These are phyloP conservation scores for Euplagia quadripunctaria DNA, from an alignment of 2,888 invertebrate genomes.

Conservation along the genomic window DNA sequence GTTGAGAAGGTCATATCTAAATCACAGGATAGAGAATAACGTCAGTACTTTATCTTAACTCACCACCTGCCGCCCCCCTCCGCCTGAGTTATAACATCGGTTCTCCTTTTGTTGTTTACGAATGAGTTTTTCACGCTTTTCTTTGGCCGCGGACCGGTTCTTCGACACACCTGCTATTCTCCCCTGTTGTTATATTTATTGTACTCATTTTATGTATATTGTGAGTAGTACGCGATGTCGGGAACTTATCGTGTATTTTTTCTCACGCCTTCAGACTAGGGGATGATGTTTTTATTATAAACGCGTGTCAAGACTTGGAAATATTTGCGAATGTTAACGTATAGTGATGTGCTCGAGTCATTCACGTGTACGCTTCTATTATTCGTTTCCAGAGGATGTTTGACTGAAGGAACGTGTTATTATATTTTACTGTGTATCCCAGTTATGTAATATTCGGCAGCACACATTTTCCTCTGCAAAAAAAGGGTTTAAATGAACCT, in stretches of 20 bases:
- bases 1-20: constrained; percentile 84
- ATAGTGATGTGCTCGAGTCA: constrained; percentile 67
- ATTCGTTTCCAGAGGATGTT: constrained; percentile 55
- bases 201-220: constrained; percentile 73
- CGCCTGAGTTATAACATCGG: constrained; percentile 73
- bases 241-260: constrained; percentile 73
- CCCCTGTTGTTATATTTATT: constrained; percentile 72
- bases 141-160: constrained; percentile 69
- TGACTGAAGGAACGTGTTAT: constrained; percentile 59
- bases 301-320: constrained; percentile 76
- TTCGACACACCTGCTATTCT: constrained; percentile 80
- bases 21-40: constrained; percentile 80
- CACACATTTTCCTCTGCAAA: neutral
- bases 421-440: constrained; percentile 38
- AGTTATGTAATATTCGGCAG: constrained; percentile 32
- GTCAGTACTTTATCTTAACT: constrained; percentile 82
- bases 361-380: constrained; percentile 69
- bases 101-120: constrained; percentile 82
- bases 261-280: constrained; percentile 49
- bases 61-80: constrained; percentile 75
- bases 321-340: constrained; percentile 77
- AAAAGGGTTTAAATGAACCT: neutral
- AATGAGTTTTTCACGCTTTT: constrained; percentile 81
- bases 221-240: constrained; percentile 72
- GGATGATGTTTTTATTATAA: constrained; percentile 85